Base-by-base conservation (phyloP, 2,888 invertebrate genomes). In the Girardia tigrina region DNA sequence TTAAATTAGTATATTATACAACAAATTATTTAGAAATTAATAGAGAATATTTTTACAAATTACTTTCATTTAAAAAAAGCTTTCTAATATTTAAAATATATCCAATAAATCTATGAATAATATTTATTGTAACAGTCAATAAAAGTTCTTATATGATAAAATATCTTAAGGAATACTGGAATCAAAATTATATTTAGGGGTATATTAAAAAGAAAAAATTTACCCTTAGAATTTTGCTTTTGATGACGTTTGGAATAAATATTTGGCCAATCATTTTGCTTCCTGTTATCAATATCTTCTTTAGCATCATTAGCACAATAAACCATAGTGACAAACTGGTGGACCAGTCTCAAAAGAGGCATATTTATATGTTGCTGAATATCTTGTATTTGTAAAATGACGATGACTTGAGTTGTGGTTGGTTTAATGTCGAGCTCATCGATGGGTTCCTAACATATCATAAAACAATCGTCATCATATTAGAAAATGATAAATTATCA, bases 301-400 rank as follows among this genome's bases (percentile, higher is more conserved):
- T 92, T 91, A 0, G 94, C 94, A 82, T 94, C 92, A 82, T 92
- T 91, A 0, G 94, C 92, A 83, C 94, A 94, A 85, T 93, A 92
- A 85, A 94, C 93, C 93, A 95, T 94, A 81, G 92, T 94, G 81
- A 91, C 91, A 81, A 95, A 94, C 86, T 95, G 95, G 85, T 95
- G 94, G 77, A 94, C 87, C 74, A 95, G 87, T 73, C 95, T 87
- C 71, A 95, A 85, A 42, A 95, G 86, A 0, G 94, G 94, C 94
- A 95, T 94, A 84, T 95, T 95, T 0, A 95, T 92, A 87, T 94
- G 91, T 83, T 94, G 94, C 71, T 91, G 91, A 80, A 95, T 92
- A 2, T 82, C 91, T 75, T 91, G 88, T 79, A 92, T 89, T 82
- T 91, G 90, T 77, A 91, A 86, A 81, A 90, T 91, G 82, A 94